phyloP scores from a whole-genome alignment of 2,888 invertebrate species.

The Auanema sp. region DNA sequence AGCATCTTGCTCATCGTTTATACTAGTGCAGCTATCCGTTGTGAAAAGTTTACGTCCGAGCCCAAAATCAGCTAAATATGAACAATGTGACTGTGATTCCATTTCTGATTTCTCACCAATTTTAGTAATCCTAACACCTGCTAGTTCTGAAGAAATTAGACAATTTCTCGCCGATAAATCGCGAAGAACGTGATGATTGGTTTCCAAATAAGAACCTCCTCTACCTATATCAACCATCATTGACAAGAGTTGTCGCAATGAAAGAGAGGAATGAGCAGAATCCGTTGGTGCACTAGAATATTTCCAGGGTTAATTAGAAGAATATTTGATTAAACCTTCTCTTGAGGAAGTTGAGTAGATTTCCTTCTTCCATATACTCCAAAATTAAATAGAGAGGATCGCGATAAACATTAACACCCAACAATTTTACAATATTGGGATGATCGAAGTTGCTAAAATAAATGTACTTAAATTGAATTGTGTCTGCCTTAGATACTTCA shows the following conservation, averaged over 20 bases:
- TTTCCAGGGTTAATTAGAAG: neutral
- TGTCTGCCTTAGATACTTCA: constrained; percentile 71
- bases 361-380: constrained; percentile 97
- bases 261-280: constrained; percentile 67
- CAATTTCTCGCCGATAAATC: constrained; percentile 82
- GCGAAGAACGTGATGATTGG: constrained; percentile 90
- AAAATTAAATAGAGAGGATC: constrained; percentile 89
- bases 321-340: constrained; percentile 65
- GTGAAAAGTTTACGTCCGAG: constrained; percentile 94
- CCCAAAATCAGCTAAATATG: constrained; percentile 78
- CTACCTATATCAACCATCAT: constrained; percentile 94
- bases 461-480: constrained; percentile 5
- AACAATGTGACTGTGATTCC: neutral
- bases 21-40: constrained; percentile 74
- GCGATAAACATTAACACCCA: constrained; percentile 85
- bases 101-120: constrained; percentile 5
- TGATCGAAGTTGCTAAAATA: constrained; percentile 87
- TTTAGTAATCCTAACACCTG: constrained; percentile 22
- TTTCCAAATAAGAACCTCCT: constrained; percentile 92
- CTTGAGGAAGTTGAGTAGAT: constrained; percentile 84
- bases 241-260: constrained; percentile 80
- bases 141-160: constrained; percentile 10
- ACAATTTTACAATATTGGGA: constrained; percentile 85
- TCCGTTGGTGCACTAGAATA: constrained; percentile 28
- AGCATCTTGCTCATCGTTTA: neutral